These are phyloP conservation scores for Polydrusus pterygomalis DNA, from an alignment of 2,888 invertebrate genomes.

Conservation along the genomic window DNA sequence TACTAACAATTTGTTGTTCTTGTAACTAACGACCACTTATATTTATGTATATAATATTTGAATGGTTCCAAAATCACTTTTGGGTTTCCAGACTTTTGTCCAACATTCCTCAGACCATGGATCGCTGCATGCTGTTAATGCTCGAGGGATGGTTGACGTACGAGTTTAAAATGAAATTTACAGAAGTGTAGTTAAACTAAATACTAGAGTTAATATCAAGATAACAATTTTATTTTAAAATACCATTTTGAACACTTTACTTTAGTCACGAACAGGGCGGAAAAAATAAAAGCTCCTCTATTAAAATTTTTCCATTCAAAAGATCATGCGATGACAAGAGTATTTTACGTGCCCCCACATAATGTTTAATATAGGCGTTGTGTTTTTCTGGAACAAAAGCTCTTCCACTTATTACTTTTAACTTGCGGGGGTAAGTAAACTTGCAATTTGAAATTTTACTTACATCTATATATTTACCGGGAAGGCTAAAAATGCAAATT, in stretches of 20 bases:
- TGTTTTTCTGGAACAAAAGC: conserved; percentile 48
- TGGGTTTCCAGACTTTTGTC: too few relatives aligned
- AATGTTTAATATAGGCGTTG: conserved; percentile 48
- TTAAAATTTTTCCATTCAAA: conserved; percentile 47
- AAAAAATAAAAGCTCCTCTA: conserved; percentile 43
- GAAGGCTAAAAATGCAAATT: conserved; percentile 42
- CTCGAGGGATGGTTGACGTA: too few relatives aligned
- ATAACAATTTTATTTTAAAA: conserved; percentile 11
- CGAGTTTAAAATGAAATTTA: too few relatives aligned
- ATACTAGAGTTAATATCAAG: too few relatives aligned
- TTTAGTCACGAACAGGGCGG: conserved; percentile 24
- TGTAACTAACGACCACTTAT: too few relatives aligned
- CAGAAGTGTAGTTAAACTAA: not conserved
- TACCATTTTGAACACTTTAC: conserved; percentile 14
- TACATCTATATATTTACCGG: conserved; percentile 41
- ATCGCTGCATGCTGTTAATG: too few relatives aligned
- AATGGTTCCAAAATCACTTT: too few relatives aligned
- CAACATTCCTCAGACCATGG: too few relatives aligned
- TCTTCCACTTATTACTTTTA: conserved; percentile 46
- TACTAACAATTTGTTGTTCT: too few relatives aligned
- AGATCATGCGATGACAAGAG: conserved; percentile 49
- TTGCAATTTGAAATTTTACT: conserved; percentile 42
- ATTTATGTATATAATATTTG: too few relatives aligned
- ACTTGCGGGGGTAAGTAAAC: conserved; percentile 38
- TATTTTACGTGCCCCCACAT: conserved; percentile 51